Evolutionary conservation across 2,797 vertebrate species (phyloP).

Genomic region (Benthosema pterotum): DNA sequence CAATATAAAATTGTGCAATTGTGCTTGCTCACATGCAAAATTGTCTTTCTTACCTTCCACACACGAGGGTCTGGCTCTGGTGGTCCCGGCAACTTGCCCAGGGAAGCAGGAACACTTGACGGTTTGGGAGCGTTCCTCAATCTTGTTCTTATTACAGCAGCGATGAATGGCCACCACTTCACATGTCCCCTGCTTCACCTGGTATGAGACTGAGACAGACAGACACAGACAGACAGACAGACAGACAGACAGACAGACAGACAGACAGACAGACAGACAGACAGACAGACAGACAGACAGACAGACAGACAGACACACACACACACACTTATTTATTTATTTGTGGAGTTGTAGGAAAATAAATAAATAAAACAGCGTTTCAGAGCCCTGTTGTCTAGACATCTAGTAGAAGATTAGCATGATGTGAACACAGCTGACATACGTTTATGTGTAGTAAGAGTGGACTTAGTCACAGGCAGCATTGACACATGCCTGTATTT

Average conservation of each 20-base stretch:
- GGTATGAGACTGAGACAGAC: conserved; percentile 82
- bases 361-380: no score
- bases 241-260: conserved; percentile 5
- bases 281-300: neutral
- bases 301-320: no score
- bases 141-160: conserved; percentile 97
- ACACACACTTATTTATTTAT: no score
- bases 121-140: conserved; percentile 94
- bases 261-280: neutral
- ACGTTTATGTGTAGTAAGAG: no score
- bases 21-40: no score
- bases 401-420: no score
- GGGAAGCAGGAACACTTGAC: conserved; percentile 98
- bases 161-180: conserved; percentile 94
- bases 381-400: no score
- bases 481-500: no score
- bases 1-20: no score
- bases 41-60: conserved; percentile 90
- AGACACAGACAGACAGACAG: conserved; percentile 15
- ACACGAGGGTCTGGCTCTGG: conserved; percentile 90
- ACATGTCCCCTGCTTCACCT: conserved; percentile 95
- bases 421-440: no score
- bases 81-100: conserved; percentile 95
- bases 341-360: no score
- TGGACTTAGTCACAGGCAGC: no score